Conservation (phyloP, 2,888 invertebrate species). For the Fragum fragum region DNA sequence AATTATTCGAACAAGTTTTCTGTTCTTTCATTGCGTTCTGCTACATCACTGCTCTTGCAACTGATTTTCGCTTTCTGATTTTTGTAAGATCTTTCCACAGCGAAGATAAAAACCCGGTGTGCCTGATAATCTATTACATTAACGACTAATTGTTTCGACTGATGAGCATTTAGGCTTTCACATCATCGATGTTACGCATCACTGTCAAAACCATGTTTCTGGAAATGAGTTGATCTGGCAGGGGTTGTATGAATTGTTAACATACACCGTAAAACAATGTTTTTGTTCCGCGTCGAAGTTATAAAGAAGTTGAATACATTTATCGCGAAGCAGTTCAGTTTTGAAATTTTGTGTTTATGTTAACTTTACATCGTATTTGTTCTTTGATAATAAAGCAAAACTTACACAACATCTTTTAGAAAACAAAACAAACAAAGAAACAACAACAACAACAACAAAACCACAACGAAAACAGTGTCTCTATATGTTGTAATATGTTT, state of each 20-base stretch:
- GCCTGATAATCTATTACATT: constrained; percentile 16
- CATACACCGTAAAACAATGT: background rate
- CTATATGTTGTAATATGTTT: too few species aligned
- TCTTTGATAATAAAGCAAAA: too few species aligned
- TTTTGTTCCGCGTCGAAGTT: background rate
- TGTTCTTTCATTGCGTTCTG: constrained; percentile 24
- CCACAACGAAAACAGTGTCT: too few species aligned
- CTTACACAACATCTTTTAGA: too few species aligned
- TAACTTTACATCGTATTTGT: too few species aligned
- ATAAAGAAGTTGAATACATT: too few species aligned
- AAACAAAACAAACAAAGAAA: too few species aligned
- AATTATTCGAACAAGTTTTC: constrained; percentile 5
- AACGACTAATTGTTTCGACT: constrained; percentile 9
- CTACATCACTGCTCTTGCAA: background rate
- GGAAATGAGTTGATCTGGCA: background rate
- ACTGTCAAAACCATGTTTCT: constrained; percentile 1
- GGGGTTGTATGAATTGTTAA: background rate
- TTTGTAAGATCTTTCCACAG: constrained; percentile 13
- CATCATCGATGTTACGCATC: background rate
- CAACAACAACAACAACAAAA: too few species aligned
- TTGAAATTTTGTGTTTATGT: too few species aligned
- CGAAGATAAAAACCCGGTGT: background rate
- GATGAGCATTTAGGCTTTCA: constrained; percentile 4
- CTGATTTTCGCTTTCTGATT: background rate
- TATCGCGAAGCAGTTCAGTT: too few species aligned